phyloP scores from a whole-genome alignment of 1,140 invertebrate species.

The Ceratitis capitata region DNA sequence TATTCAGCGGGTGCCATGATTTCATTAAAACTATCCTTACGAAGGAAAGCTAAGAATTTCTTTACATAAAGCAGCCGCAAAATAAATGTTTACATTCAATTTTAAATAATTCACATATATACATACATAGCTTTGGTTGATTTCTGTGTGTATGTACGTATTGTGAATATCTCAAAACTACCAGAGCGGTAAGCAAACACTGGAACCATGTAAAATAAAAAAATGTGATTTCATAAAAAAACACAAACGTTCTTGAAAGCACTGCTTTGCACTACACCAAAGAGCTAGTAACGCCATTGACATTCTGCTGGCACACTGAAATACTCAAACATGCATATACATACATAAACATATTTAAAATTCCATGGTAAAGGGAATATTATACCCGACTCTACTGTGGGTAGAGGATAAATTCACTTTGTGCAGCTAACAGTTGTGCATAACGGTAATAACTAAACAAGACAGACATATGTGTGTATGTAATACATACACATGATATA shows the following conservation, averaged over 20 bases:
- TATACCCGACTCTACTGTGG: too few relatives aligned
- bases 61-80: neutral
- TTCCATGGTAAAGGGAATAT: neutral
- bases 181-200: neutral
- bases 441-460: too few relatives aligned
- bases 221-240: neutral
- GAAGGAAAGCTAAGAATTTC: neutral
- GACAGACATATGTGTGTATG: too few relatives aligned
- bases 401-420: neutral
- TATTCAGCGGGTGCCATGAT: neutral
- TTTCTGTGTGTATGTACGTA: too few relatives aligned
- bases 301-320: too few relatives aligned
- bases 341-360: neutral
- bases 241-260: neutral
- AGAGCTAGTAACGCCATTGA: neutral
- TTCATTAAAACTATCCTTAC: slow-evolving; percentile 11
- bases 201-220: neutral
- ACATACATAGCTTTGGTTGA: too few relatives aligned
- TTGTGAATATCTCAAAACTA: neutral
- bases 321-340: neutral
- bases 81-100: slow-evolving; percentile 14
- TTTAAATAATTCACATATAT: neutral
- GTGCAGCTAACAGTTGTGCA: too few relatives aligned
- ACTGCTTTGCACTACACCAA: neutral
- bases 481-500: too few relatives aligned